Conservation (phyloP, 2,888 invertebrate species). For the Calameuta pallipes region DNA sequence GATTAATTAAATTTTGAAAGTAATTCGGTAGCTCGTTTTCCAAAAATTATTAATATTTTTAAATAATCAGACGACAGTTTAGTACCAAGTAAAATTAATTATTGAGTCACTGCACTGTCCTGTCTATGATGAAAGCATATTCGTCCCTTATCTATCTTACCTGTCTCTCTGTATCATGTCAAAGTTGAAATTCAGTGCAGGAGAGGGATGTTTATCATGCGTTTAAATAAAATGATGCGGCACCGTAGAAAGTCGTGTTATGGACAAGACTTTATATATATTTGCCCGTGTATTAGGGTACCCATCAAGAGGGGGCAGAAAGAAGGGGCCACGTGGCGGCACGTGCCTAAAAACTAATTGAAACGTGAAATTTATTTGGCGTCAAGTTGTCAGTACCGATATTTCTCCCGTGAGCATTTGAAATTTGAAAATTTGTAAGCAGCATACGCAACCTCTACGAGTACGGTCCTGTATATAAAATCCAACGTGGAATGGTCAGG, state of each 20-base stretch:
- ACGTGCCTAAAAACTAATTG: conserved; percentile 65
- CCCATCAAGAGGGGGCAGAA: conserved; percentile 24
- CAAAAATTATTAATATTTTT: conserved; percentile 38
- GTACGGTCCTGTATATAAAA: background rate
- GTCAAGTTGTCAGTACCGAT: conserved; percentile 52
- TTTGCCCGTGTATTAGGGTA: conserved; percentile 39
- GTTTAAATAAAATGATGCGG: conserved; percentile 10
- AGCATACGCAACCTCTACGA: background rate
- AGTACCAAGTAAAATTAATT: background rate
- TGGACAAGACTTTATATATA: conserved; percentile 49
- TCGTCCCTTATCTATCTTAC: background rate
- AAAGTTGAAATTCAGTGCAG: background rate
- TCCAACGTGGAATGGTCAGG: background rate
- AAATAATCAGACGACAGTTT: conserved; percentile 15
- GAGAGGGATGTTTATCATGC: conserved; percentile 1
- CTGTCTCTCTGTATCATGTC: background rate
- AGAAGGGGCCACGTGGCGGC: conserved; percentile 57
- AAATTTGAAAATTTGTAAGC: background rate
- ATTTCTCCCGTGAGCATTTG: conserved; percentile 26
- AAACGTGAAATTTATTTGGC: conserved; percentile 64
- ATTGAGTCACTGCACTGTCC: background rate
- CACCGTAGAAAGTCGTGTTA: conserved; percentile 31
- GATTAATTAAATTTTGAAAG: conserved; percentile 13
- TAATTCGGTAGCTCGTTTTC: conserved; percentile 16
- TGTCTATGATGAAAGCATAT: background rate